Evolutionary conservation across 2,113 vertebrate genomes (phyloP), one percentile per base, ranked within the genome.

Genomic region (Nipponia nippon): DNA sequence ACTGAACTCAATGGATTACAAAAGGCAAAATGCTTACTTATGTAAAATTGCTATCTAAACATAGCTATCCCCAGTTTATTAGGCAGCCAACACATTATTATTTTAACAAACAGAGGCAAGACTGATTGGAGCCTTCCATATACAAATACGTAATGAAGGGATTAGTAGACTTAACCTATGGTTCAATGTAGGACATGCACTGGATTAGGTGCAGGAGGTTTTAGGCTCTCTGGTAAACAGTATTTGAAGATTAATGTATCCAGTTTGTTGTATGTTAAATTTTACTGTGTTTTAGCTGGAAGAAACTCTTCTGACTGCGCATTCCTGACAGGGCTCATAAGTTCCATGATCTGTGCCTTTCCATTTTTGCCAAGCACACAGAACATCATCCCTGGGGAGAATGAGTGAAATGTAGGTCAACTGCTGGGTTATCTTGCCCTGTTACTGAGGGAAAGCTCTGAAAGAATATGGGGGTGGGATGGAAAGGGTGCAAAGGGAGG

Each of bases 31-130:
- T 70, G 70, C 66, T 95, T 93, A 73, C 58, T 85, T 66, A 36
- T 50, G 55, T 85, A n/a, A 89, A 94, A 92, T 73, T 77, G 38
- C 72, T 88, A 63, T 93, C 63, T 77, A 90, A 96, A 85, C 70
- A 91, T 36, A 77, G 34, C 44, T 90, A 61, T 81, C 59, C 59
- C 40, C 36, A 78, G 53, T 66, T 95, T 83, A 75, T 70, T 93
- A 90, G n/a, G 50, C 83, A 95, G 76, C 67, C 82, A 92, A 47
- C 42, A 94, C 46, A 70, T 62, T 91, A 77, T 93, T 94, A 90
- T 95, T 95, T 96, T 55, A 90, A 87, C 71, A 97, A 92, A 93
- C 77, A 93, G 91, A 94, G 50, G 58, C 87, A 94, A 96, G 84
- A 95, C 62, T 95, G 89, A 94, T 94, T 76, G 82, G 87, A 95